Base-by-base conservation (phyloP, 1,140 invertebrate species). In the Rhyacophila brunnea region DNA sequence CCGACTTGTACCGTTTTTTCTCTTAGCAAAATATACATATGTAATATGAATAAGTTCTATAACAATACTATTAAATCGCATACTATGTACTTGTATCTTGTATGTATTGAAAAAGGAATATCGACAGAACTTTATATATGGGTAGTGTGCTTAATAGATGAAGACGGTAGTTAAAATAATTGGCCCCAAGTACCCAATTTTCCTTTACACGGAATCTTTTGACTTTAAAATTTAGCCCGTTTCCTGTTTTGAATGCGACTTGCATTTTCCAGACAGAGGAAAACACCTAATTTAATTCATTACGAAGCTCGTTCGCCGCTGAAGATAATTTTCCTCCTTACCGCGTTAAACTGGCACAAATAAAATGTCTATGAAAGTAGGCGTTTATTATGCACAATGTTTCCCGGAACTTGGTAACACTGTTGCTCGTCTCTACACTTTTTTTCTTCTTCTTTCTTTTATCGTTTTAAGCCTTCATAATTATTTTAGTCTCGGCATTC, bases 401-500 rank as follows among this genome's bases (percentile, higher is more conserved):
- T 54, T 45, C 42, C 18, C 43, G 42, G 42, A 9, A 36, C 50
- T 18, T 36, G 32, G 53, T 49, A 51, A 57, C 53, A 57, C 47
- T 62, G 50, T 28, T 42, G 60, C 60, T 46, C 43, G n/a, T 10
- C 43, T 48, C 28, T 52, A 51, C 50, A 53, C 36, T 62, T 56
- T 34, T 58, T 54, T 49, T 50, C 42, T 50, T 48, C 40, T 5
- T 28, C 23, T 28, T 28, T 9, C 9, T 28, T 9, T 28, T 28
- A 28, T 62, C 54, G 15, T 51, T 62, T 58, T 58, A 58, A 58
- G 47, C 44, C 42, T 45, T 62, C 60, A 54, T 62, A 62, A 62
- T 62, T 62, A 62, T 62, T 62, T 62, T 62, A 62, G 60, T 57
- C 54, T 58, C 60, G 54, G 44, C 50, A 58, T 40, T 58, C 36